Base-by-base conservation (phyloP, 2,888 invertebrate genomes). In the Lasioglossum leucozonium region DNA sequence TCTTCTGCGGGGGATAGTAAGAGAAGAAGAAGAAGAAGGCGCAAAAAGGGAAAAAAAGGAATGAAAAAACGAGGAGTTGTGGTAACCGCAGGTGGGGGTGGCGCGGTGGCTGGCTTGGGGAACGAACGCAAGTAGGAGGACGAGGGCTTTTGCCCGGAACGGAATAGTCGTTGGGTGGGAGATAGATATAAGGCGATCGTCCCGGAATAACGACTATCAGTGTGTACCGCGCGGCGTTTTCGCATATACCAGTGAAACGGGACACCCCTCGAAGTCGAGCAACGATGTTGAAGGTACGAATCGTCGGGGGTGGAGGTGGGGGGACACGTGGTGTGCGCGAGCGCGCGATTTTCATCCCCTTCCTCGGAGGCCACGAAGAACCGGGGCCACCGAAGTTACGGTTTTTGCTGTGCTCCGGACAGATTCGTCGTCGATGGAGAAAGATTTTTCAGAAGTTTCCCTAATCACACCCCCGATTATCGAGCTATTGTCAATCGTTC, bases 141-240 rank as follows among this genome's bases (percentile, higher is more conserved):
- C 72, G 85, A 76, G 74, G 85, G 88, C 90, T 87, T 84, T 86
- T 88, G 89, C 87, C 90, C 88, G 91, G 90, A 89, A 90, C 91
- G 92, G 90, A 89, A 90, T 83, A 79, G 75, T 40, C 26, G 47
- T 26, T 84, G 88, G 92, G 95, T 95, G 95, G 95, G 95, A 95
- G 95, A 93, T 92, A 93, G 90, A 95, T 95, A 95, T 95, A 95
- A 95, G 93, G 91, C 92, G 93, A 93, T 93, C 91, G 93, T 84
- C 90, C 89, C 91, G 92, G 93, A 92, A 94, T 95, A 93, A 94
- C 93, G 93, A 47, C 94, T 93, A 95, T 94, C 94, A 95, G 95
- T 95, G 93, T 94, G 93, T 94, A 92, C 93, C 93, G 94, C 89
- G 90, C 51, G 51, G 80, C 89, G 92, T 93, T 84, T 93, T 92